Percentiles rank a stretch among this genome's conserved stretches.
Evolutionary conservation across 2,797 vertebrate genomes (phyloP).

Genomic region (Phrynocephalus forsythii): DNA sequence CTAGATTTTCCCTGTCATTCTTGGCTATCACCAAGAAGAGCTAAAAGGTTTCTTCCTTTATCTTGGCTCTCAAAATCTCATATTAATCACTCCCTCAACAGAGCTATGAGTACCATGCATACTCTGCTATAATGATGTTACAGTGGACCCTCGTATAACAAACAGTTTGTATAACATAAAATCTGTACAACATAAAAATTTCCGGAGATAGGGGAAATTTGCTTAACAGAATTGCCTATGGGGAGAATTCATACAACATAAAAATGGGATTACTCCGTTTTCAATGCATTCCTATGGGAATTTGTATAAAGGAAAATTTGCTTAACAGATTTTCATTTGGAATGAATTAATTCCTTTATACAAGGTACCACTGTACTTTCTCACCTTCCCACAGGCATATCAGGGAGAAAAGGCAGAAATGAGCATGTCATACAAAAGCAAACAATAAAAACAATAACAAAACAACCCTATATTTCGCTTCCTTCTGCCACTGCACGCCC

Average conservation of each 20-base stretch:
- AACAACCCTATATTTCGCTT: background rate
- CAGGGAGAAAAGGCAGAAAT: background rate
- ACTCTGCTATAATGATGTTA: background rate
- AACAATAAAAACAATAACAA: slow-evolving; percentile 3
- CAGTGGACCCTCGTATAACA: background rate
- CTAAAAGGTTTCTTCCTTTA: background rate
- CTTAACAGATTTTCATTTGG: too few species aligned
- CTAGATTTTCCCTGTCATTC: background rate
- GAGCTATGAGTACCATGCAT: background rate
- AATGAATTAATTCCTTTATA: too few species aligned
- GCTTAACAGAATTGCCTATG: too few species aligned
- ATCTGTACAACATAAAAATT: too few species aligned
- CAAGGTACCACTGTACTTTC: background rate
- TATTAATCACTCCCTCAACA: background rate
- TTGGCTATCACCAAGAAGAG: background rate
- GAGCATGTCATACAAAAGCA: background rate
- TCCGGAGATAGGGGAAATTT: too few species aligned
- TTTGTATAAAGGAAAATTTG: too few species aligned
- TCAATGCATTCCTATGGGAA: too few species aligned
- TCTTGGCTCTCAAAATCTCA: background rate
- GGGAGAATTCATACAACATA: too few species aligned
- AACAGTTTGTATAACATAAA: too few species aligned
- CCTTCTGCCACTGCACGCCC: background rate
- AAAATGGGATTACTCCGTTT: too few species aligned
- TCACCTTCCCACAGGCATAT: background rate